phyloP scores from a whole-genome alignment of 2,888 invertebrate species.

The Brachynemurus nebulosus region DNA sequence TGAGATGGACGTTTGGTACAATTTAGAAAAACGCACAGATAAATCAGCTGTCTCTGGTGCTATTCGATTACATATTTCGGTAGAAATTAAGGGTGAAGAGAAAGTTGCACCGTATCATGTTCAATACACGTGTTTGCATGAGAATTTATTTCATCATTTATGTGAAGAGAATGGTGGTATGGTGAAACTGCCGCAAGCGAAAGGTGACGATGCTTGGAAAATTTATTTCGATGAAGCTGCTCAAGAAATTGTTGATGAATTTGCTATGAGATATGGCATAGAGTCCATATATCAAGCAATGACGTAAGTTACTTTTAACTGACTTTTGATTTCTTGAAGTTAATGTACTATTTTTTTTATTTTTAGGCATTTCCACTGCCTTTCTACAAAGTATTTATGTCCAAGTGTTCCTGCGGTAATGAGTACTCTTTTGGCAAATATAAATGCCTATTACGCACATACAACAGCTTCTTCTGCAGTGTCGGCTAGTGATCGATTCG shows the following conservation, averaged over 20 bases:
- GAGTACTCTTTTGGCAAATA: conserved; percentile 96
- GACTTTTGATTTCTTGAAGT: too few species aligned
- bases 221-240: conserved; percentile 97
- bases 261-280: conserved; percentile 99
- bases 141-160: conserved; percentile 96
- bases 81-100: conserved; percentile 99
- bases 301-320: conserved; percentile 57
- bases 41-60: conserved; percentile 99
- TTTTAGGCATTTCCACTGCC: conserved; percentile 93
- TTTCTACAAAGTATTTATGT: conserved; percentile 97
- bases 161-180: conserved; percentile 87
- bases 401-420: conserved; percentile 99
- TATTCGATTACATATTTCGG: conserved; percentile 95
- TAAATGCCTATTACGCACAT: conserved; percentile 98
- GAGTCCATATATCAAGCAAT: conserved; percentile 99
- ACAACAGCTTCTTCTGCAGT: conserved; percentile 96
- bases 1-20: conserved; percentile 99
- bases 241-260: conserved; percentile 98
- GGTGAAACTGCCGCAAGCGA: conserved; percentile 81
- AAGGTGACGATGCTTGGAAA: conserved; percentile 98
- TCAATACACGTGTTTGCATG: conserved; percentile 98
- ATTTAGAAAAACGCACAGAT: conserved; percentile 97
- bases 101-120: conserved; percentile 99
- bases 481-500: conserved; percentile 96
- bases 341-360: conserved; percentile 5